These are phyloP conservation scores for Caenorhabditis inopinata DNA, from an alignment of 1,140 invertebrate species.

Conservation along the genomic window DNA sequence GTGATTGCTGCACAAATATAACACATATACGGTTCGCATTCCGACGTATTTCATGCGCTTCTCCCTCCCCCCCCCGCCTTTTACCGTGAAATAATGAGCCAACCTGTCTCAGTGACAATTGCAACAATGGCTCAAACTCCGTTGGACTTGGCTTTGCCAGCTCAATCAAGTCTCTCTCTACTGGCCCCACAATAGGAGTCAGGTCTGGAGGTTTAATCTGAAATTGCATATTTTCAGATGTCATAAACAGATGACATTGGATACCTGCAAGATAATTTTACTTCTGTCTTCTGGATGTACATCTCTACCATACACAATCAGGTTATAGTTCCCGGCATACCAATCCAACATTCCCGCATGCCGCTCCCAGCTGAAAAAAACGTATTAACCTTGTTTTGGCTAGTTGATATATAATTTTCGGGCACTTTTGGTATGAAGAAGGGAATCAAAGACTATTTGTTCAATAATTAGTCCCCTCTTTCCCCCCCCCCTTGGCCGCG, in stretches of 20 bases:
- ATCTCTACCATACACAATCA: slow-evolving; percentile 44
- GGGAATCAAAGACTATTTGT: background rate
- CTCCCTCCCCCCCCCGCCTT: too few relatives aligned
- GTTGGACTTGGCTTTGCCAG: slow-evolving; percentile 35
- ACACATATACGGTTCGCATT: too few relatives aligned
- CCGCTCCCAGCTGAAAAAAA: slow-evolving; percentile 41
- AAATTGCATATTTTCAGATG: background rate
- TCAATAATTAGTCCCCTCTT: slow-evolving; percentile 36
- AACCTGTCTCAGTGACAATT: slow-evolving; percentile 38
- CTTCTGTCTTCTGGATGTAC: slow-evolving; percentile 44
- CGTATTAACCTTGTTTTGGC: background rate
- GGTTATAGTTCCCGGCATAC: slow-evolving; percentile 35
- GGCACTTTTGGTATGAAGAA: slow-evolving; percentile 3
- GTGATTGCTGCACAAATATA: too few relatives aligned
- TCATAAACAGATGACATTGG: too few relatives aligned
- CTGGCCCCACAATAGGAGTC: slow-evolving; percentile 22
- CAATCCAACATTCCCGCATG: slow-evolving; percentile 49
- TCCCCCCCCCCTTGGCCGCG: slow-evolving; percentile 8
- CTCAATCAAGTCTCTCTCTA: slow-evolving; percentile 20
- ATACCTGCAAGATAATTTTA: slow-evolving; percentile 41
- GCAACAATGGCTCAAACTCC: slow-evolving; percentile 38
- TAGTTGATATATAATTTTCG: too few relatives aligned
- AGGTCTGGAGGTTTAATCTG: slow-evolving; percentile 40
- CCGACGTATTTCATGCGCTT: too few relatives aligned
- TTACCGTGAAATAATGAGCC: background rate